phyloP scores from a whole-genome alignment of 1,140 invertebrate species.

The Drosophila melanica region DNA sequence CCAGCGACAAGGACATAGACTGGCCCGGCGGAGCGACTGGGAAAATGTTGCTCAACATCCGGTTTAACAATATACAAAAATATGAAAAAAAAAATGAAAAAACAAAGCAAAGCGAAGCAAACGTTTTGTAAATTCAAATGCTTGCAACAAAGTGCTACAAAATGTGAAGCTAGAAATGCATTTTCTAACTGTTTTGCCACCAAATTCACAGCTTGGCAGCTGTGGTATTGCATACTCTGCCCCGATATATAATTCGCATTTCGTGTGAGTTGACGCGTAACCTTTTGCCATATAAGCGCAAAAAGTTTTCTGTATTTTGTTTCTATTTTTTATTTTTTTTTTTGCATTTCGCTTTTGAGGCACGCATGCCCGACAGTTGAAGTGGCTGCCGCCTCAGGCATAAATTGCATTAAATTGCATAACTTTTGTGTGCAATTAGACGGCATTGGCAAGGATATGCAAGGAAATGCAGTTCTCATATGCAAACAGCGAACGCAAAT shows the following conservation, averaged over 20 bases:
- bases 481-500: constrained; percentile 58
- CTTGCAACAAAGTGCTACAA: constrained; percentile 63
- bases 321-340: constrained; percentile 5
- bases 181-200: constrained; percentile 10
- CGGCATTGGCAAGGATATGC: constrained; percentile 31
- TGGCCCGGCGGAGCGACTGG: background rate
- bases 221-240: constrained; percentile 1
- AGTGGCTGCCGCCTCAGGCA: constrained; percentile 37
- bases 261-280: constrained; percentile 81
- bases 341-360: constrained; percentile 47
- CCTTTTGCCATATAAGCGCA: constrained; percentile 70
- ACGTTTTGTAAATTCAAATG: constrained; percentile 38
- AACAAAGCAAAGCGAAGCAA: background rate
- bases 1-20: constrained; percentile 30
- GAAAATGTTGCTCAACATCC: constrained; percentile 59
- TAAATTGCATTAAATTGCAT: constrained; percentile 79
- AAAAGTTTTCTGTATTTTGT: constrained; percentile 54
- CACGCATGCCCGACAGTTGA: constrained; percentile 66
- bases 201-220: constrained; percentile 25
- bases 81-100: constrained; percentile 3
- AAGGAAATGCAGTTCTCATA: constrained; percentile 49
- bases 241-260: constrained; percentile 73
- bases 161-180: constrained; percentile 17
- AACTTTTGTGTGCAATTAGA: constrained; percentile 79
- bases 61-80: constrained; percentile 33